These are phyloP conservation scores for Mormyrops boulengeri DNA, from an alignment of 2,797 vertebrate species.

Conservation along the genomic window DNA sequence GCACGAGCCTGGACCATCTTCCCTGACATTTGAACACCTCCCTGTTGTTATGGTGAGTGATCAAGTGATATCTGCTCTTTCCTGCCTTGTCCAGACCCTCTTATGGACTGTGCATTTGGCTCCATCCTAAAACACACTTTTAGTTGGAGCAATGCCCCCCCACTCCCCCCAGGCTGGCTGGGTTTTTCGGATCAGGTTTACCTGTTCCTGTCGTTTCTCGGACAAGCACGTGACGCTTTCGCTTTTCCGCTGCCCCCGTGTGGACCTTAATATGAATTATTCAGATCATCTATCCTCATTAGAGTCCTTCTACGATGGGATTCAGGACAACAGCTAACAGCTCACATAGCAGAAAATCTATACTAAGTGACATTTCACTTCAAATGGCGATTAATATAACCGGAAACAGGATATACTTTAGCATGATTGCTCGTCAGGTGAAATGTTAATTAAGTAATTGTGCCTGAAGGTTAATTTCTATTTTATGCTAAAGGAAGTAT, in stretches of 20 bases:
- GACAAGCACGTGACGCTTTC: slow-evolving; percentile 66
- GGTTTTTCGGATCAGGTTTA: slow-evolving; percentile 44
- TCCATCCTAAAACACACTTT: background rate
- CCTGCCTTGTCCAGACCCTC: background rate
- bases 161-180: background rate
- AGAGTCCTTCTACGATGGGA: slow-evolving; percentile 45
- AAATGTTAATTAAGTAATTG: slow-evolving; percentile 52
- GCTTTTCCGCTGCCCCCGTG: slow-evolving; percentile 58
- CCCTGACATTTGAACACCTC: background rate
- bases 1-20: background rate
- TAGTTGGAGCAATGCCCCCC: background rate
- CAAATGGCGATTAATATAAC: slow-evolving; percentile 66
- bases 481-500: slow-evolving; percentile 31
- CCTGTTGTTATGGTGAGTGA: background rate
- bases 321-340: slow-evolving; percentile 58
- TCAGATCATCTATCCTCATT: slow-evolving; percentile 50
- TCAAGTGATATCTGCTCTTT: background rate
- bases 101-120: background rate
- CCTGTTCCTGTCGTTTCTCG: slow-evolving; percentile 44
- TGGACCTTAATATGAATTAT: slow-evolving; percentile 72
- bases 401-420: slow-evolving; percentile 50
- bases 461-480: slow-evolving; percentile 41
- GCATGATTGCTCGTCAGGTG: slow-evolving; percentile 57
- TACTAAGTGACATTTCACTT: slow-evolving; percentile 64
- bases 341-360: slow-evolving; percentile 69